Evolutionary conservation across 2,888 invertebrate genomes (phyloP).

Genomic region (Pardosa pseudoannulata): DNA sequence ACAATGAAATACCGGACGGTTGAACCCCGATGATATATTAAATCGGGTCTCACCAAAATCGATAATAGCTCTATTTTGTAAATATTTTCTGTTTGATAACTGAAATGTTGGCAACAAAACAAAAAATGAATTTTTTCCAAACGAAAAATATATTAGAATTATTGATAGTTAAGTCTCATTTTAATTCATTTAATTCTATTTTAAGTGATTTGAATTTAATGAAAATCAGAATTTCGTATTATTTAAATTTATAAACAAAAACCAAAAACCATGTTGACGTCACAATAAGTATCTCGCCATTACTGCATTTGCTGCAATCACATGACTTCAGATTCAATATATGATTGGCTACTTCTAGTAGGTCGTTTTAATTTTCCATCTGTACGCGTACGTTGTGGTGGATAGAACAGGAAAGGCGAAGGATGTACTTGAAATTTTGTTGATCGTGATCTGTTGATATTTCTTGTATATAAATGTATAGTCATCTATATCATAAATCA

Average conservation of each 20-base stretch:
- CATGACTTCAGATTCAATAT: not conserved
- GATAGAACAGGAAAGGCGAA: conserved; percentile 22
- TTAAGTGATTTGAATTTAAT: too few species aligned
- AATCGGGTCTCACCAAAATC: too few species aligned
- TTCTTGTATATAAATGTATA: conserved; percentile 65
- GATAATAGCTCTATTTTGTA: too few species aligned
- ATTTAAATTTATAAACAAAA: not conserved
- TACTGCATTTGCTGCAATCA: conserved; percentile 50
- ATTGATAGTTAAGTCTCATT: too few species aligned
- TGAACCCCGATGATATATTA: too few species aligned
- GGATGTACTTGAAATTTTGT: conserved; percentile 50
- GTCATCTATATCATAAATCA: conserved; percentile 48
- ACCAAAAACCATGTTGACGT: conserved; percentile 4
- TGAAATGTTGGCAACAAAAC: not conserved
- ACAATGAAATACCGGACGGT: too few species aligned
- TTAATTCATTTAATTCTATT: too few species aligned
- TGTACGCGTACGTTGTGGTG: conserved; percentile 32
- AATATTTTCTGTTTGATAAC: too few species aligned
- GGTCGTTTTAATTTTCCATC: conserved; percentile 36
- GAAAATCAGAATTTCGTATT: not conserved
- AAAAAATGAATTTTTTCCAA: not conserved
- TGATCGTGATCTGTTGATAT: conserved; percentile 65
- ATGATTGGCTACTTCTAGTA: conserved; percentile 47
- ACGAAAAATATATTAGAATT: not conserved
- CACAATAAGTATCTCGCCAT: not conserved